phyloP scores from a whole-genome alignment of 2,888 invertebrate species.

The Epiblema foenella region DNA sequence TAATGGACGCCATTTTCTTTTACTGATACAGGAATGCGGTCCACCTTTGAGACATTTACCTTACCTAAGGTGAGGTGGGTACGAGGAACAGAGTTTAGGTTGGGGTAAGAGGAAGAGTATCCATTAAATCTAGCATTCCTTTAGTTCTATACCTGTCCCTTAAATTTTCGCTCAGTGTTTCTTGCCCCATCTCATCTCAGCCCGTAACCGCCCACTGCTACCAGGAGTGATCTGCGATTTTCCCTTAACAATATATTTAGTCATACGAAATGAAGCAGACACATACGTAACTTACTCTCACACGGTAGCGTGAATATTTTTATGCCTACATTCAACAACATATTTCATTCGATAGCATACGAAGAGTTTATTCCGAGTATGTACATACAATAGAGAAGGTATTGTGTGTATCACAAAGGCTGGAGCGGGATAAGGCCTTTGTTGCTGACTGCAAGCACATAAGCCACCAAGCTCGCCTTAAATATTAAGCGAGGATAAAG shows the following conservation, averaged over 20 bases:
- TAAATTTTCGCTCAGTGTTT: no score
- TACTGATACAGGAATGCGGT: not conserved
- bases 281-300: not conserved
- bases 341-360: constrained; percentile 19
- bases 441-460: constrained; percentile 52
- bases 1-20: not conserved
- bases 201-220: no score
- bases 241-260: not conserved
- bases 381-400: constrained; percentile 38
- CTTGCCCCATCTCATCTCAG: no score
- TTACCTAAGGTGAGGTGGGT: no score
- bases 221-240: no score
- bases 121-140: no score
- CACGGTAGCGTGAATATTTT: not conserved
- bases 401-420: constrained; percentile 58
- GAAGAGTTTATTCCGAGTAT: constrained; percentile 40
- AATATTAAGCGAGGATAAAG: constrained; percentile 49
- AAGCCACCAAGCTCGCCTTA: constrained; percentile 46
- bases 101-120: no score
- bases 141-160: no score
- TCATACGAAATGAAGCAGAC: not conserved
- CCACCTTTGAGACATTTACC: no score
- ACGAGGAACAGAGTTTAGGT: no score
- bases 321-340: not conserved
- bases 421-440: constrained; percentile 74